These are phyloP conservation scores for Apamea monoglypha DNA, from an alignment of 2,888 invertebrate species.

Conservation along the genomic window DNA sequence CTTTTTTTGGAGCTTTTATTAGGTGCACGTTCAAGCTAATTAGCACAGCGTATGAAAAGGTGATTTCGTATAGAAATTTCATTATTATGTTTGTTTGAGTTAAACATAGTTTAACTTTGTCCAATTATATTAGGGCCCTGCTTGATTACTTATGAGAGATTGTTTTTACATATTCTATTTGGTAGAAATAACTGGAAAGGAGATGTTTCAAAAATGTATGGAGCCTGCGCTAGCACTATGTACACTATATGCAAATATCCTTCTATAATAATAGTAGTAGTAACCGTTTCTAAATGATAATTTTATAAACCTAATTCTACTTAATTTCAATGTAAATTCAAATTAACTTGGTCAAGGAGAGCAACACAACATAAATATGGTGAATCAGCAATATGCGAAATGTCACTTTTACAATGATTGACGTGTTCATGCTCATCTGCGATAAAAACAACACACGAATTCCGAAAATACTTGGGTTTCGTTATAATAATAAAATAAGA, in stretches of 20 bases:
- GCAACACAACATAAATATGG: neutral
- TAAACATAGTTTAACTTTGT: neutral
- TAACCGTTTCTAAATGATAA: too few relatives aligned
- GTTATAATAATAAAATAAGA: too few relatives aligned
- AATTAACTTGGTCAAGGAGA: neutral
- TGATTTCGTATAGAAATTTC: constrained; percentile 1
- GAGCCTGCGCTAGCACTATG: too few relatives aligned
- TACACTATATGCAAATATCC: too few relatives aligned
- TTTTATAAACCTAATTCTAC: neutral
- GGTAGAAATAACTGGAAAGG: too few relatives aligned
- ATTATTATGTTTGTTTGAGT: neutral
- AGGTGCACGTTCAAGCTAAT: neutral
- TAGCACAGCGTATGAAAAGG: neutral
- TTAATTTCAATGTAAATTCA: neutral
- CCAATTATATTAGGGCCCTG: neutral
- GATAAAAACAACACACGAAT: too few relatives aligned
- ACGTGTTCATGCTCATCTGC: neutral
- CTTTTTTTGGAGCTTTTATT: neutral
- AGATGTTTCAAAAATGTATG: too few relatives aligned
- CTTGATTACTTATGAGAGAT: neutral
- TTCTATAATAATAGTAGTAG: too few relatives aligned
- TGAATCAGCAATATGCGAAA: neutral
- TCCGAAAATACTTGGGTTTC: too few relatives aligned
- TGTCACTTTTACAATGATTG: neutral
- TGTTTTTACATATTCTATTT: neutral